phyloP scores from a whole-genome alignment of 2,113 vertebrate species.

The Jacana jacana region DNA sequence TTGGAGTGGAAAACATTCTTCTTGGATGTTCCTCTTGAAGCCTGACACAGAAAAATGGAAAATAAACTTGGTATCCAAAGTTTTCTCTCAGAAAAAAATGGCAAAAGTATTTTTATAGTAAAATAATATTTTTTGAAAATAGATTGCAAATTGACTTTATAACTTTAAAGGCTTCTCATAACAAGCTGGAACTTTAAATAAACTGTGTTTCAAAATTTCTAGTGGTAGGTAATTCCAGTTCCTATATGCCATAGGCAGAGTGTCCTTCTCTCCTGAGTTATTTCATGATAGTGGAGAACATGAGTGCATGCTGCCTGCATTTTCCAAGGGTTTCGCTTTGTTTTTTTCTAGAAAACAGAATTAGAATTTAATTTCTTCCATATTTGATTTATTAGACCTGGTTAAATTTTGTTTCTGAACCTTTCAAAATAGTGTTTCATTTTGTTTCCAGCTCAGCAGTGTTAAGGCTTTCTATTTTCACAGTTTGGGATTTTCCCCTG shows the following conservation, averaged over 20 bases:
- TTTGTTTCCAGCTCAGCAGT: background rate
- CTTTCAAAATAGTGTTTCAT: background rate
- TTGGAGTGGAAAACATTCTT: background rate
- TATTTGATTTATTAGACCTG: background rate
- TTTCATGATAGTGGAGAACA: background rate
- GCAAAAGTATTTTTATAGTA: background rate
- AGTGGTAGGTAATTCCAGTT: background rate
- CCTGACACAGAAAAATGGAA: background rate
- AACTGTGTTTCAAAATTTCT: background rate
- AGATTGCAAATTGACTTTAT: no score
- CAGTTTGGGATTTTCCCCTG: background rate
- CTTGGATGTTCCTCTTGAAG: background rate
- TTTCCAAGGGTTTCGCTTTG: background rate
- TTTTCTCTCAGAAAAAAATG: background rate
- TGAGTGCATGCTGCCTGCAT: background rate
- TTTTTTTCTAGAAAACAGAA: background rate
- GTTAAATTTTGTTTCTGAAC: background rate
- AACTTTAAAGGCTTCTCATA: background rate
- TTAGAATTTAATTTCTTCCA: background rate
- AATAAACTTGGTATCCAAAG: background rate
- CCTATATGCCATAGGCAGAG: background rate
- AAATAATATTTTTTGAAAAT: no score
- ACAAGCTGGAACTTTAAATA: background rate
- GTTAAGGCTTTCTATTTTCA: background rate
- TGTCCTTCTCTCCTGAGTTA: background rate